phyloP scores from a whole-genome alignment of 2,797 vertebrate genomes.

The Cuniculus paca region DNA sequence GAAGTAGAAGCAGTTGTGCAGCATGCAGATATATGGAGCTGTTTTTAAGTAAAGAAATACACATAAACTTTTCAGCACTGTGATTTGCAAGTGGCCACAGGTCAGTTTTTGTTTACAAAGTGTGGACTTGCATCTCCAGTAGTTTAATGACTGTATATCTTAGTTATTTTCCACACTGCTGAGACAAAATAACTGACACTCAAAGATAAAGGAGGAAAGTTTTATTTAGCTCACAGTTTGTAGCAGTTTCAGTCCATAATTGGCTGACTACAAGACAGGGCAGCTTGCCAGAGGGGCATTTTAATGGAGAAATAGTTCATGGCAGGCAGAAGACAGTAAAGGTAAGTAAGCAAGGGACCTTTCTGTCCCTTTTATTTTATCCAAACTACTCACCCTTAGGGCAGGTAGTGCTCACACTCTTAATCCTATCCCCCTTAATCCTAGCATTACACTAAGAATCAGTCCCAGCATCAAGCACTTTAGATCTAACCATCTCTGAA shows the following conservation, averaged over 20 bases:
- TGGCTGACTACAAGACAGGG: neutral
- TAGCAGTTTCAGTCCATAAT: neutral
- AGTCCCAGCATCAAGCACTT: neutral
- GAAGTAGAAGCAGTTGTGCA: neutral
- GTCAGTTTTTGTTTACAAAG: neutral
- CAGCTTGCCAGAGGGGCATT: neutral
- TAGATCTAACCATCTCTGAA: neutral
- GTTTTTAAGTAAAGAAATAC: neutral
- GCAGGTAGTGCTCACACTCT: neutral
- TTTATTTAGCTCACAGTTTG: neutral
- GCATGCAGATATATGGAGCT: neutral
- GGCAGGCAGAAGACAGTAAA: neutral
- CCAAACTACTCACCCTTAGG: neutral
- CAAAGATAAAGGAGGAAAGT: neutral
- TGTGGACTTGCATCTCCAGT: neutral
- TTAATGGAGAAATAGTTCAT: neutral
- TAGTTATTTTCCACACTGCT: neutral
- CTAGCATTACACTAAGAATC: neutral
- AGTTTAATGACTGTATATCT: neutral
- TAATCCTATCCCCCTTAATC: neutral
- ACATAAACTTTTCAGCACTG: neutral
- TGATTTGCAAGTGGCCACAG: neutral
- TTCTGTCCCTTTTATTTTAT: neutral
- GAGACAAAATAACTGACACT: neutral
- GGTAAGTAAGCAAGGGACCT: neutral